These are phyloP conservation scores for Periphyllus acericola DNA, from an alignment of 2,888 invertebrate genomes.

Conservation along the genomic window DNA sequence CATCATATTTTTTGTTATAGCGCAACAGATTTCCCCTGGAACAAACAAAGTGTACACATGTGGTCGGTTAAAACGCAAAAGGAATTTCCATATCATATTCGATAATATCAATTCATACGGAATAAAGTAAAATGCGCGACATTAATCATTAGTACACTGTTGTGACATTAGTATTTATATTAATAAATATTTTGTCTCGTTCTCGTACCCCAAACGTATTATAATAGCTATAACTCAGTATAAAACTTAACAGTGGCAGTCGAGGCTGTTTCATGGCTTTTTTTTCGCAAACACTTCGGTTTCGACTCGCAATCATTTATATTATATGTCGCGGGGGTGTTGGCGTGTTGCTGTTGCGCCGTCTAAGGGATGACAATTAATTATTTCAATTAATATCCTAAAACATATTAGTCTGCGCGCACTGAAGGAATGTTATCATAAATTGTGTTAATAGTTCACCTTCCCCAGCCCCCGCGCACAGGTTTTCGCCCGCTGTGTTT, in stretches of 20 bases:
- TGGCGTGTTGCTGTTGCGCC: not conserved
- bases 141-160: not conserved
- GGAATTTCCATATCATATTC: not conserved
- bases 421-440: constrained; percentile 33
- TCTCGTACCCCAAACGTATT: not conserved
- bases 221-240: too few species aligned
- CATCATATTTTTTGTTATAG: constrained; percentile 46
- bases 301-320: constrained; percentile 4
- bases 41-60: not conserved
- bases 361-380: constrained; percentile 36
- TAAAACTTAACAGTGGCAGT: not conserved
- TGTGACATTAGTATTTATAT: not conserved
- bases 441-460: constrained; percentile 44
- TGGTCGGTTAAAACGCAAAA: not conserved
- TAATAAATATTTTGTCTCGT: too few species aligned
- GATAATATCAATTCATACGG: not conserved
- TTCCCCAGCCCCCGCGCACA: not conserved
- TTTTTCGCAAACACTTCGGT: not conserved
- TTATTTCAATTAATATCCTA: constrained; percentile 51
- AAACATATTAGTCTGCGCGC: constrained; percentile 9
- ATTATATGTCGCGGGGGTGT: not conserved
- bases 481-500: not conserved
- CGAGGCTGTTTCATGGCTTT: not conserved
- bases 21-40: constrained; percentile 52
- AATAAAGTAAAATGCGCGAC: not conserved